Evolutionary conservation across 2,113 vertebrate species (phyloP).

Genomic region (Upupa epops): DNA sequence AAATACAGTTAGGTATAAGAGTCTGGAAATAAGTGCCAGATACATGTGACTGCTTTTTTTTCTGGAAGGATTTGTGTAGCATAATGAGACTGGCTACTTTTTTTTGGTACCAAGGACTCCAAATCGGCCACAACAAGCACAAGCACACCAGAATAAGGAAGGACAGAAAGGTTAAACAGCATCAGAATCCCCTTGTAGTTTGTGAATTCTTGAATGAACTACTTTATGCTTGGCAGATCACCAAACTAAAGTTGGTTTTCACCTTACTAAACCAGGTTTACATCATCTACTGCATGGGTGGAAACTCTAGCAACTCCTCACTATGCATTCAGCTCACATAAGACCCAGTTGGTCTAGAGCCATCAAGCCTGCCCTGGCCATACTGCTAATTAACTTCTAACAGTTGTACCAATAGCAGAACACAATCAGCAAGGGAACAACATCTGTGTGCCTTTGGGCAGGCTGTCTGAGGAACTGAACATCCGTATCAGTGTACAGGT

Average conservation of each 20-base stretch:
- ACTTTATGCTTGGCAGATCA: not conserved
- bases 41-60: not conserved
- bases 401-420: not conserved
- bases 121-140: not conserved
- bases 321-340: not conserved
- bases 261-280: not conserved
- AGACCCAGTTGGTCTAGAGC: not conserved
- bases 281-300: fast-evolving
- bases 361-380: not conserved
- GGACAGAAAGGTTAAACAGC: not conserved
- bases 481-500: not conserved
- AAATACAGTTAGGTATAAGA: not conserved
- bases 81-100: not conserved
- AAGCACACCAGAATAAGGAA: not conserved
- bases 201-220: not conserved
- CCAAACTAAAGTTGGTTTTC: not conserved
- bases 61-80: not conserved
- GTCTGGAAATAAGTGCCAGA: not conserved
- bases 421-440: not conserved
- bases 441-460: not conserved
- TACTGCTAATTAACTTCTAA: not conserved
- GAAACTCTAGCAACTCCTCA: not conserved
- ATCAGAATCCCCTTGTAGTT: not conserved
- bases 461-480: not conserved
- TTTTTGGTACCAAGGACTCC: not conserved